Evolutionary conservation across 2,797 vertebrate species (phyloP), one percentile per base, ranked within the genome.

Genomic region (Pangasius djambal): DNA sequence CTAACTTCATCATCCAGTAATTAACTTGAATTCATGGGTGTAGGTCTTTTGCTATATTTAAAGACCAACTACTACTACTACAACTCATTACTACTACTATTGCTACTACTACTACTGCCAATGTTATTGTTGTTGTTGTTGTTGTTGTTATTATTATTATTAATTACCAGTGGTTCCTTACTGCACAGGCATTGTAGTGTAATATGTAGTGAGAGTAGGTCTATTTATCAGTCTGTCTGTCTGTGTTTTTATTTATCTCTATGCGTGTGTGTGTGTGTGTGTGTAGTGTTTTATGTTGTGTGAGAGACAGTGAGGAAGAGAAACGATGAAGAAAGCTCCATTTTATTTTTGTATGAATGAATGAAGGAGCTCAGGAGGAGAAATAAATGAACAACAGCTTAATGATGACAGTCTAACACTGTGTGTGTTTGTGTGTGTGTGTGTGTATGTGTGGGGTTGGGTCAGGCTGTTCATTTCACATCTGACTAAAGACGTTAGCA

Each of bases 381-480:
- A 48, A 25, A 75, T 48, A 48, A 48, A 48, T 13, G 34, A 72
- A 72, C 34, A 40, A 72, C 34, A 48, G 12, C 44, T n/a, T 44
- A 50, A 44, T 28, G 22, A 55, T 83, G 57, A 59, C 52, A 37
- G 81, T 40, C n/a, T 61, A 37, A 10, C n/a, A 44, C 7, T 82
- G 31, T 37, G 10, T 79, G 28, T 85, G 50, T 85, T 34, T 34
- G 10, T 78, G 18, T 83, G n/a, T 70, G 79, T 83, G 83, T 72
- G 72, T 74, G 65, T 72, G 34, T 86, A 69, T 87, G 65, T 81
- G 88, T 86, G 84, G 12, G 61, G 4, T 40, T 52, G 83, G 1
- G 16, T 84, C 50, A 28, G 57, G 10, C 44, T 90, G 74, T 61
- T 16, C 28, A 40, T 67, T 72, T 74, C 6, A 22, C 70, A 75